Conservation (phyloP, 2,888 invertebrate genomes). For the Uropetala carovei region DNA sequence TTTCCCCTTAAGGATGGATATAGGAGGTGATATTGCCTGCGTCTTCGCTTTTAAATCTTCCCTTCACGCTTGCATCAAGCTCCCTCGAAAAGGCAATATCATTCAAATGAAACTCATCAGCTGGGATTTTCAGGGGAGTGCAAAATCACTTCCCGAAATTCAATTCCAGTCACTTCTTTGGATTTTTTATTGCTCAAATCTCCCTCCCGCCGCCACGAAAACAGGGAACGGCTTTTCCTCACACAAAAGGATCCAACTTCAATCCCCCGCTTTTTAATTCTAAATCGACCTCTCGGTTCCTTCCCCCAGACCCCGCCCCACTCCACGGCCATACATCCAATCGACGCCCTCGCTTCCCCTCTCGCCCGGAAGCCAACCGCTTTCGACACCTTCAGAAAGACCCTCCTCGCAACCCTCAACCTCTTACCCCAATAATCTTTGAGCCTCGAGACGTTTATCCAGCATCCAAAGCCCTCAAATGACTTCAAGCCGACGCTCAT, state of each 20-base stretch:
- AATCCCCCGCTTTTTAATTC: conserved; percentile 50
- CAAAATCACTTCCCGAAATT: conserved; percentile 26
- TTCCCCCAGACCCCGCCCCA: background rate
- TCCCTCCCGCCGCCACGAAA: background rate
- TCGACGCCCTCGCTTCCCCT: background rate
- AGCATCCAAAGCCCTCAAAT: conserved; percentile 10
- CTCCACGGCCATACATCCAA: background rate
- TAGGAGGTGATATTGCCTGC: too few relatives aligned
- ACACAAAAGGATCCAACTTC: conserved; percentile 36
- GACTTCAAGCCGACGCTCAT: background rate
- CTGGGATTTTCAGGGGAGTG: conserved; percentile 42
- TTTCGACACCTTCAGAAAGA: conserved; percentile 40
- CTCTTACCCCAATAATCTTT: conserved; percentile 41
- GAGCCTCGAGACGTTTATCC: conserved; percentile 46
- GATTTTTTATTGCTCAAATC: conserved; percentile 53
- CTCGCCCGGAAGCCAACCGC: conserved; percentile 17
- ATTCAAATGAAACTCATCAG: conserved; percentile 49
- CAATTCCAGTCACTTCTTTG: conserved; percentile 50
- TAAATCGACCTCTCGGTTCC: conserved; percentile 15
- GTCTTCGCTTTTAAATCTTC: background rate
- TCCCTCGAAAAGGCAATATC: conserved; percentile 39
- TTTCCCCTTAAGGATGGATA: too few relatives aligned
- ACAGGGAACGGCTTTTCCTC: conserved; percentile 26
- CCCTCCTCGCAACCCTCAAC: background rate
- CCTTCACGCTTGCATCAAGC: background rate